Evolutionary conservation across 2,113 vertebrate genomes (phyloP).

Genomic region (Zosterops japonicus): DNA sequence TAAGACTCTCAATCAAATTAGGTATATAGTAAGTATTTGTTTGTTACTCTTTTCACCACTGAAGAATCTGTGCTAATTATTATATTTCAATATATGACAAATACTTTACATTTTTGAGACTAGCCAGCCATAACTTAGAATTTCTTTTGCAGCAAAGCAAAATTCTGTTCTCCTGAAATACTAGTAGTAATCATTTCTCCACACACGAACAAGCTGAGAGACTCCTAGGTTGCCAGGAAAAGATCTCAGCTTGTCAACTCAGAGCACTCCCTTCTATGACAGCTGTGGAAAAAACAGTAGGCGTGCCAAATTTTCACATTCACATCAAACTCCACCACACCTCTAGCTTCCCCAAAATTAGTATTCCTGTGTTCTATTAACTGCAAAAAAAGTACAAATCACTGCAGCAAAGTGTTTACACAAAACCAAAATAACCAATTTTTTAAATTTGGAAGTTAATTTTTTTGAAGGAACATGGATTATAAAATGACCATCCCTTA

Average conservation of each 20-base stretch:
- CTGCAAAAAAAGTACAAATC: background rate
- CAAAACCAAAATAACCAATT: fast-evolving
- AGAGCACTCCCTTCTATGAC: background rate
- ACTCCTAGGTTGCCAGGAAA: background rate
- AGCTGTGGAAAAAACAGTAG: background rate
- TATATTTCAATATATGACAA: background rate
- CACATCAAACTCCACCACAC: background rate
- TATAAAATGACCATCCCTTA: background rate
- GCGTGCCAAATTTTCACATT: background rate
- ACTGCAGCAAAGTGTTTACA: background rate
- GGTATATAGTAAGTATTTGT: background rate
- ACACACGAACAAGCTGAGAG: background rate
- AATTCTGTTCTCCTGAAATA: background rate
- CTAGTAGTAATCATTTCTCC: background rate
- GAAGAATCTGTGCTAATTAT: background rate
- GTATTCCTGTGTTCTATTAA: background rate
- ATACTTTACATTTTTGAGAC: background rate
- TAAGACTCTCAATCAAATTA: background rate
- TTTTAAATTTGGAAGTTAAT: background rate
- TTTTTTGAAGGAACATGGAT: background rate
- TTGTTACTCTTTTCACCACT: background rate
- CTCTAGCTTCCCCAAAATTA: background rate
- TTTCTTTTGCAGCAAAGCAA: background rate
- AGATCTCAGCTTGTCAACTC: background rate
- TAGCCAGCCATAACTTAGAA: background rate